A percentile compares a stretch with the other conserved stretches of the same genome.
Conservation (phyloP, 1,140 invertebrate genomes). For the Penaeus vannamei region DNA sequence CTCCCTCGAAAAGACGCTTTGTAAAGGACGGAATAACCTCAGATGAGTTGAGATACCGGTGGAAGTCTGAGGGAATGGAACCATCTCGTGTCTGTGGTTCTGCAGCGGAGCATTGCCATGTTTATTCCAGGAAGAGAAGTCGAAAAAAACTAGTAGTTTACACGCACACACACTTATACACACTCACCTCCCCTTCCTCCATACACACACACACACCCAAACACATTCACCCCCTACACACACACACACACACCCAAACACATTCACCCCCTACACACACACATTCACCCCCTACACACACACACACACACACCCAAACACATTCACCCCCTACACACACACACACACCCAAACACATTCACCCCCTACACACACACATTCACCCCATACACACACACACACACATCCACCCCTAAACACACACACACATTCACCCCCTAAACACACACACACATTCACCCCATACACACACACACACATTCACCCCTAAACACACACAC, state of each 20-base stretch:
- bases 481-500: background rate
- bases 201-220: background rate
- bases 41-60: no score
- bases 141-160: no score
- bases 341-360: conserved; percentile 5
- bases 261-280: background rate
- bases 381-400: background rate
- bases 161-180: no score
- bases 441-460: background rate
- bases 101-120: no score
- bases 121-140: no score
- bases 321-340: background rate
- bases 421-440: background rate
- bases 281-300: background rate
- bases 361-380: background rate
- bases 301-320: background rate
- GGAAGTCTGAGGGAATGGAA: no score
- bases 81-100: no score
- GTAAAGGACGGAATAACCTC: no score
- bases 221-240: no score
- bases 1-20: no score
- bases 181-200: no score
- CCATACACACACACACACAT: background rate
- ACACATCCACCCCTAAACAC: background rate
- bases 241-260: no score